Percentiles rank a stretch among this genome's conserved stretches.
Conservation (phyloP, 2,888 invertebrate species). For the Taenaris catops region DNA sequence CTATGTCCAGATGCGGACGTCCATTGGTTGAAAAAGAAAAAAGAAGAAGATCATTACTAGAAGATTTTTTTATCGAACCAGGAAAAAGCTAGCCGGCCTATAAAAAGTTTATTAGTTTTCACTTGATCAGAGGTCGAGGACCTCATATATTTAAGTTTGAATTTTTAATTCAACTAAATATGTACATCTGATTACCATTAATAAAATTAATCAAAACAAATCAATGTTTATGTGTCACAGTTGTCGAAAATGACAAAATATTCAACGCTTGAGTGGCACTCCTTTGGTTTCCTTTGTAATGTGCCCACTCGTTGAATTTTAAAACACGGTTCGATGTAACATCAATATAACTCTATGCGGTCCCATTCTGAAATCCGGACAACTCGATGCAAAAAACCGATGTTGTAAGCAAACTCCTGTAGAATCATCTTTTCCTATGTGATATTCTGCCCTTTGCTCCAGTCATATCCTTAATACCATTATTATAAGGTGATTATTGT, state of each 20-base stretch:
- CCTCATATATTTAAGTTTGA: constrained; percentile 37
- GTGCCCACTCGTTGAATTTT: constrained; percentile 18
- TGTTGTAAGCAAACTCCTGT: too few species aligned
- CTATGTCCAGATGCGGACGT: too few species aligned
- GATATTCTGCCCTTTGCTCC: too few species aligned
- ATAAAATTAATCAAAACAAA: constrained; percentile 52
- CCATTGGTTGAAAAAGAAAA: too few species aligned
- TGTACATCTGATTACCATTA: constrained; percentile 44
- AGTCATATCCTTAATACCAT: too few species aligned
- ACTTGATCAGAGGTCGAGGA: constrained; percentile 54
- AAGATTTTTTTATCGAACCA: too few species aligned
- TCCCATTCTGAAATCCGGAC: too few species aligned
- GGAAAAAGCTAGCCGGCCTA: constrained; percentile 48
- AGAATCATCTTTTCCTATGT: too few species aligned
- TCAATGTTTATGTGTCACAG: constrained; percentile 25
- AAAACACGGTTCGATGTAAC: constrained; percentile 10
- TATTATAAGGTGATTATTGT: too few species aligned
- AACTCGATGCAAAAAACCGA: too few species aligned
- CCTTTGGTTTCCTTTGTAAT: constrained; percentile 14
- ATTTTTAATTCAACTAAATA: constrained; percentile 18
- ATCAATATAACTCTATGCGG: too few species aligned
- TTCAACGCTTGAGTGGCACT: constrained; percentile 20
- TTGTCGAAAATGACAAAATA: constrained; percentile 25
- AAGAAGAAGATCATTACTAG: too few species aligned
- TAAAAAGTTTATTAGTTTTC: constrained; percentile 68